A percentile compares a stretch with the other conserved stretches of the same genome.
phyloP scores from a whole-genome alignment of 2,888 invertebrate genomes.

The Lasiommata megera region DNA sequence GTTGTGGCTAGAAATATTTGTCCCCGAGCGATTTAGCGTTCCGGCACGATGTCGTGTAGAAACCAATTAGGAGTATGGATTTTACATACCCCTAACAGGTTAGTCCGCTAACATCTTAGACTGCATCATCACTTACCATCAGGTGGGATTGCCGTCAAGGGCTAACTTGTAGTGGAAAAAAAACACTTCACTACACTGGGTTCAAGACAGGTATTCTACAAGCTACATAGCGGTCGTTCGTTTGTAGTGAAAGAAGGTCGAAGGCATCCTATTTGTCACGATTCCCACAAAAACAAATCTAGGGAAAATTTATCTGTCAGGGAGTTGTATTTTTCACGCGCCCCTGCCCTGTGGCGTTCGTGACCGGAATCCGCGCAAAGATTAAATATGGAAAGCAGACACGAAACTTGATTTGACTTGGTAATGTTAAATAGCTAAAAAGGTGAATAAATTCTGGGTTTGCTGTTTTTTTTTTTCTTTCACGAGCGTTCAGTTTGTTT shows the following conservation, averaged over 20 bases:
- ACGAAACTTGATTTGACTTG: constrained; percentile 23
- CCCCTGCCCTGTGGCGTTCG: constrained; percentile 32
- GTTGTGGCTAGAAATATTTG: too few relatives aligned
- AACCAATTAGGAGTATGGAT: too few relatives aligned
- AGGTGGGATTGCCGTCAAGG: too few relatives aligned
- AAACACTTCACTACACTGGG: too few relatives aligned
- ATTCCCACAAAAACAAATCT: constrained; percentile 36
- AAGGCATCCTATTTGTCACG: constrained; percentile 27
- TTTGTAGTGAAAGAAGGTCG: not conserved
- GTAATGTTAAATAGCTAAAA: constrained; percentile 23
- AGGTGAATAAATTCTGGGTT: constrained; percentile 14
- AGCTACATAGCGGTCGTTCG: too few relatives aligned
- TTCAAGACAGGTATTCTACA: too few relatives aligned
- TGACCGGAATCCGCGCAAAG: constrained; percentile 35
- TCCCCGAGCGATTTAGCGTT: too few relatives aligned
- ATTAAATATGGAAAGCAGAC: constrained; percentile 28
- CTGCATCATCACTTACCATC: too few relatives aligned
- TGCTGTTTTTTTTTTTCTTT: not conserved
- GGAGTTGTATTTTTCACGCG: constrained; percentile 34
- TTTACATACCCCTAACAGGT: too few relatives aligned
- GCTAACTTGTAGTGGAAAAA: too few relatives aligned
- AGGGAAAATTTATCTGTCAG: constrained; percentile 32
- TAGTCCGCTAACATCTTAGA: too few relatives aligned
- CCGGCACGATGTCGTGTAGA: too few relatives aligned
- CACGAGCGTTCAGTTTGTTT: not conserved